Conservation (phyloP, 2,113 vertebrate species). For the Lophochroa leadbeateri region DNA sequence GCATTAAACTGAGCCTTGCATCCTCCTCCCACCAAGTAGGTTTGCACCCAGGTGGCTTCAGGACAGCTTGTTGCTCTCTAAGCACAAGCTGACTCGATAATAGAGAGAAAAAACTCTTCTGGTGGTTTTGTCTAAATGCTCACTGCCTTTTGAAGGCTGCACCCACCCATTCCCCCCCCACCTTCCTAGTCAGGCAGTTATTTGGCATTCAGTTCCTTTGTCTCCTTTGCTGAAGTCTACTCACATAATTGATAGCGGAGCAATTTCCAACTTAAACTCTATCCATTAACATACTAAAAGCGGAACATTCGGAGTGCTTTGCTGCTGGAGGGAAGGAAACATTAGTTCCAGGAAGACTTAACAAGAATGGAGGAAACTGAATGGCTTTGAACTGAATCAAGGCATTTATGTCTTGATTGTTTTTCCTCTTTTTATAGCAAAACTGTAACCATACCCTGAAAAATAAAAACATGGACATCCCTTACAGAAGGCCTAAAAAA, state of each 20-base stretch:
- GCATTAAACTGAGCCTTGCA: background rate
- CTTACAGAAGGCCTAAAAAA: background rate
- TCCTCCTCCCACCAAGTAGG: background rate
- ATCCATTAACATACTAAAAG: conserved; percentile 16
- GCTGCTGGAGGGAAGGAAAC: background rate
- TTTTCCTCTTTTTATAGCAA: background rate
- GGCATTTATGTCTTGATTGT: background rate
- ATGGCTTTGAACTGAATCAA: conserved; percentile 16
- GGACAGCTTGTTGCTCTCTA: background rate
- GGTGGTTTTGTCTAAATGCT: background rate
- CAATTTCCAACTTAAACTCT: conserved; percentile 36
- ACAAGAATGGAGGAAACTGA: background rate
- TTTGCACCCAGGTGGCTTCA: background rate
- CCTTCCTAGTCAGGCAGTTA: background rate
- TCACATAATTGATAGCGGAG: background rate
- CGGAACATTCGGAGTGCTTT: background rate
- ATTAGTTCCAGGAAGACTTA: conserved; percentile 2
- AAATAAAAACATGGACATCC: background rate
- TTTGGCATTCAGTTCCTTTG: conserved; percentile 35
- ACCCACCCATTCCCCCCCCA: background rate
- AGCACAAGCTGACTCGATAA: background rate
- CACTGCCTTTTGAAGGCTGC: background rate
- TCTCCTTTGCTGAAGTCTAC: background rate
- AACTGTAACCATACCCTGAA: background rate
- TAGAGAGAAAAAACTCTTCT: background rate